Evolutionary conservation across 2,113 vertebrate genomes (phyloP).

Genomic region (Malurus melanocephalus): DNA sequence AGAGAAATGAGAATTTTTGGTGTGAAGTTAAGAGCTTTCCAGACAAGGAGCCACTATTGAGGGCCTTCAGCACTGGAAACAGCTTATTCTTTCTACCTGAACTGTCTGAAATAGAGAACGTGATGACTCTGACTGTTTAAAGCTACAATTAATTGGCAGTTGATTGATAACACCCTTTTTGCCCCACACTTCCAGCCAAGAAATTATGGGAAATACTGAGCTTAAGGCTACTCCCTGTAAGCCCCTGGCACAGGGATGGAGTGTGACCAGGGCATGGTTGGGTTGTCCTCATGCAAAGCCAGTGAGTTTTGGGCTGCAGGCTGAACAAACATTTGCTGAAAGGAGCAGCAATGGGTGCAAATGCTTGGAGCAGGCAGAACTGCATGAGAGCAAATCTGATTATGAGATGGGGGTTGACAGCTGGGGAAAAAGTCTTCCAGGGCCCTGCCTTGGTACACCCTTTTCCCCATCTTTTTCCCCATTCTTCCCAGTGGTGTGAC

Average conservation of each 20-base stretch:
- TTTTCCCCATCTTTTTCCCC: neutral
- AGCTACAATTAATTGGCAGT: neutral
- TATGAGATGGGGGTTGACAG: neutral
- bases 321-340: neutral
- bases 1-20: neutral
- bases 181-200: neutral
- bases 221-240: neutral
- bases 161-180: neutral
- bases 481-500: neutral
- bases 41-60: neutral
- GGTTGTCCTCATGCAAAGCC: neutral
- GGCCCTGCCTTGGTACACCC: rapidly evolving
- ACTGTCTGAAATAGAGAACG: neutral
- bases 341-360: neutral
- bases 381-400: rapidly evolving
- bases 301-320: neutral
- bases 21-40: neutral
- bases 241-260: neutral
- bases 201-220: neutral
- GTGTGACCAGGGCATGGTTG: neutral
- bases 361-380: neutral
- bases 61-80: neutral
- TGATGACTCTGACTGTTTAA: neutral
- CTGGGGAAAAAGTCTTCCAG: neutral
- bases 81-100: neutral